Conservation (phyloP, 1,140 invertebrate genomes). For the Cydia fagiglandana region DNA sequence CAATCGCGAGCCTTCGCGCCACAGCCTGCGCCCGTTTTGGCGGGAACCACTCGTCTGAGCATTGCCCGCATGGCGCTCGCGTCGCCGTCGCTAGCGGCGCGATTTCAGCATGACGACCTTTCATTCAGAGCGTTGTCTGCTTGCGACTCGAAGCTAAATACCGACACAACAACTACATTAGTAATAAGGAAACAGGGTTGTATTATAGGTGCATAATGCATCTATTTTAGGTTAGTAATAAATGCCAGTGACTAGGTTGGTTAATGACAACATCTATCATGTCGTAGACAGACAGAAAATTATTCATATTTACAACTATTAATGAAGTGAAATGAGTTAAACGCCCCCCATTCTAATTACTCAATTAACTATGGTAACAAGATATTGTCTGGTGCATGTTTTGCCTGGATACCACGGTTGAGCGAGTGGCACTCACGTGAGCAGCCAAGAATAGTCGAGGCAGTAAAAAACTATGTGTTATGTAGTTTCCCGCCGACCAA, state of each 20-base stretch:
- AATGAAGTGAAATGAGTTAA: slow-evolving; percentile 30
- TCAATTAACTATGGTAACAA: slow-evolving; percentile 51
- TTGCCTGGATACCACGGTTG: slow-evolving; percentile 14
- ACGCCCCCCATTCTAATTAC: slow-evolving; percentile 48
- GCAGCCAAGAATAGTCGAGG: slow-evolving; percentile 10
- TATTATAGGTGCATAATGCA: not conserved
- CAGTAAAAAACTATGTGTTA: slow-evolving; percentile 18
- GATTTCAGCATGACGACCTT: slow-evolving; percentile 63
- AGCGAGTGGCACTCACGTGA: slow-evolving; percentile 22
- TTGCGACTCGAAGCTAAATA: slow-evolving; percentile 38
- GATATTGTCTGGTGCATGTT: slow-evolving; percentile 27
- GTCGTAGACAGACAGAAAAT: not conserved
- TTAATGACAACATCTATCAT: not conserved
- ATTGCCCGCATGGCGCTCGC: slow-evolving; percentile 47
- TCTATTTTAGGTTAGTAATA: not conserved
- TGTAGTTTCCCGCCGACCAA: slow-evolving; percentile 22
- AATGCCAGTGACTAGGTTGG: not conserved
- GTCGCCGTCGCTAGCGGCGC: slow-evolving; percentile 52
- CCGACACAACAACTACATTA: slow-evolving; percentile 38
- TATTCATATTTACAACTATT: not conserved
- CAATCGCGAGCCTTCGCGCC: slow-evolving; percentile 74
- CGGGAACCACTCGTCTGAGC: slow-evolving; percentile 63
- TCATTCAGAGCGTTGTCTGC: slow-evolving; percentile 45
- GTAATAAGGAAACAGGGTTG: slow-evolving; percentile 46
- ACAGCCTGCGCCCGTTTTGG: slow-evolving; percentile 74